Conservation (phyloP, 2,797 vertebrate species). For the Harpagifer antarcticus region DNA sequence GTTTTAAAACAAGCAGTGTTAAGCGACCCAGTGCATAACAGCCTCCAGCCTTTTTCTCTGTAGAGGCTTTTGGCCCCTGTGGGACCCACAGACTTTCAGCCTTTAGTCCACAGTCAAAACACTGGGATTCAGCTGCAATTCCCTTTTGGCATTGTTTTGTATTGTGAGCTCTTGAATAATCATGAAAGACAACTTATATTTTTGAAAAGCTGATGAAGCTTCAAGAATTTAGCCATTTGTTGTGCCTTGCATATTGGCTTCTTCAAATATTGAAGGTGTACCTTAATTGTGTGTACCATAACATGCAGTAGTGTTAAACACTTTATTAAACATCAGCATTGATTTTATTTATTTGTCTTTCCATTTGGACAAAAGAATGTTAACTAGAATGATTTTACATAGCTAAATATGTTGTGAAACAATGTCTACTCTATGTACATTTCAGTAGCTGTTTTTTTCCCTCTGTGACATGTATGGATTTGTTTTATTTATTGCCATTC, state of each 20-base stretch:
- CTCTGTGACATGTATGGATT: slow-evolving; percentile 45
- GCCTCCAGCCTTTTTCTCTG: slow-evolving; percentile 5
- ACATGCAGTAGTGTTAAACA: slow-evolving; percentile 34
- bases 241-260: slow-evolving; percentile 77
- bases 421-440: slow-evolving; percentile 26
- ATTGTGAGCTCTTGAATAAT: slow-evolving; percentile 42
- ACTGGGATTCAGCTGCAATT: slow-evolving; percentile 53
- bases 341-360: slow-evolving; percentile 69
- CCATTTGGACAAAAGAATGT: slow-evolving; percentile 62
- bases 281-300: slow-evolving; percentile 55
- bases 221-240: slow-evolving; percentile 52
- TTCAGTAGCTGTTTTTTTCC: slow-evolving; percentile 33
- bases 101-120: slow-evolving; percentile 30
- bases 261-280: slow-evolving; percentile 56
- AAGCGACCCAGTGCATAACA: neutral
- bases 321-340: slow-evolving; percentile 45
- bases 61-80: slow-evolving; percentile 18
- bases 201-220: slow-evolving; percentile 36
- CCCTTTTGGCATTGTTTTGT: slow-evolving; percentile 23
- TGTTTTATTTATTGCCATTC: slow-evolving; percentile 64
- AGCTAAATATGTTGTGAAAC: slow-evolving; percentile 32
- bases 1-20: slow-evolving; percentile 1
- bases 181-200: slow-evolving; percentile 34
- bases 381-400: slow-evolving; percentile 30
- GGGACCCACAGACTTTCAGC: slow-evolving; percentile 21